Evolutionary conservation across 2,113 vertebrate genomes (phyloP), one percentile per base, ranked within the genome.

Genomic region (Helogale parvula): DNA sequence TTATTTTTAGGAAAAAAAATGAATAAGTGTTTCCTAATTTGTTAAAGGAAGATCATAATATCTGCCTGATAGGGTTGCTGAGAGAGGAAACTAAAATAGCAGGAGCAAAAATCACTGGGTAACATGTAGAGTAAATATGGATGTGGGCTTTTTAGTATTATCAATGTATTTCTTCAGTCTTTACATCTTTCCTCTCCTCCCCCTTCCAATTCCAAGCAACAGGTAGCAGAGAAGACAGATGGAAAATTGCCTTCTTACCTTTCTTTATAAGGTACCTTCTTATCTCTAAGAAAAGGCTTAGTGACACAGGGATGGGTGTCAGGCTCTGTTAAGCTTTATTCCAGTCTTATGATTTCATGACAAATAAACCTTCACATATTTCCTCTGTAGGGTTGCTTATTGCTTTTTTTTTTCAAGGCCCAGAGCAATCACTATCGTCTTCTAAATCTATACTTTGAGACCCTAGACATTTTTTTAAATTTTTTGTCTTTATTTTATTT

Each of bases 241-340:
- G 35, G 82, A 86, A 82, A 94, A 71, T 63, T 89, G 79, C 50
- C 52, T 80, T 90, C 74, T 68, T 90, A 93, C 31, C 29, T 81
- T 94, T 91, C 31, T 91, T 95, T 96, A 52, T 83, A 90, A 93
- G 47, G 35, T 91, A 95, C 27, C 33, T 84, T 85, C 82, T 96
- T 96, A 81, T 88, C 68, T 96, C 85, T 86, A 72, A 88, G 83
- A 82, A 96, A 80, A 84, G 63, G 3, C 54, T 87, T 87, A 69
- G 38, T 13, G 17, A 50, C 14, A 74, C 23, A 76, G 72, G 12
- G 93, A 60, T 71, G 23, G 57, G 74, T 82, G 80, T 81, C 57
- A 25, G 54, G 33, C 23, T 66, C 54, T 93, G 9, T 68, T 74
- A 83, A 68, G 29, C 81, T 88, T 97, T 97, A 54, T 94, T 95